Evolutionary conservation across 1,140 invertebrate genomes (phyloP).

Genomic region (Asbolus verrucosus): DNA sequence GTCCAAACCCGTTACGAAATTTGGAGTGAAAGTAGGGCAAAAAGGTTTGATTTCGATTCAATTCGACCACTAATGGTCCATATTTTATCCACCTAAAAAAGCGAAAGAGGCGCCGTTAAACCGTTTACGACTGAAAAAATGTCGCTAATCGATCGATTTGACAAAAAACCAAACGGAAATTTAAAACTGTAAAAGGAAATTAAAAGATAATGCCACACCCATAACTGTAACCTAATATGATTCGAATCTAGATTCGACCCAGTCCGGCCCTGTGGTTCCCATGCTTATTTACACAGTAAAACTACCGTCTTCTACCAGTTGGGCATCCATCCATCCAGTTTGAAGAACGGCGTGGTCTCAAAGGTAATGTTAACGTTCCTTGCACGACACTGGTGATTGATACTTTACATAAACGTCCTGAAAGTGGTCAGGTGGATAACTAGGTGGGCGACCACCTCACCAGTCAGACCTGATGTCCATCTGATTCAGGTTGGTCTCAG

Average conservation of each 20-base stretch:
- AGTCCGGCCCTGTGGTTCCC: too few species aligned
- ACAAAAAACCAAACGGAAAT: slow-evolving; percentile 25
- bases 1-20: neutral
- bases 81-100: slow-evolving; percentile 3
- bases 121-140: slow-evolving; percentile 12
- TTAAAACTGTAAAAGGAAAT: slow-evolving; percentile 37
- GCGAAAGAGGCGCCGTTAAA: slow-evolving; percentile 1
- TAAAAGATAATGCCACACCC: slow-evolving; percentile 31
- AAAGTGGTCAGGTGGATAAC: slow-evolving; percentile 40
- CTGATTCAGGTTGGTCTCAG: slow-evolving; percentile 15
- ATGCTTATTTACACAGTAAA: too few species aligned
- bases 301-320: neutral
- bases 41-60: neutral
- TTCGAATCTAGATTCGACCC: too few species aligned
- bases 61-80: neutral
- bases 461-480: slow-evolving; percentile 34
- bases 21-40: slow-evolving; percentile 9
- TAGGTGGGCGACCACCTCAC: slow-evolving; percentile 40
- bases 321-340: neutral
- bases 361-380: slow-evolving; percentile 10
- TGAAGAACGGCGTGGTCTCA: slow-evolving; percentile 4
- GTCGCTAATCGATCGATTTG: neutral
- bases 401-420: slow-evolving; percentile 42
- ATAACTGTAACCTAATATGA: too few species aligned
- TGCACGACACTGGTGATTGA: slow-evolving; percentile 35